A percentile compares a stretch with the other conserved stretches of the same genome.
Evolutionary conservation across 2,797 vertebrate species (phyloP).

Genomic region (Clamator glandarius): DNA sequence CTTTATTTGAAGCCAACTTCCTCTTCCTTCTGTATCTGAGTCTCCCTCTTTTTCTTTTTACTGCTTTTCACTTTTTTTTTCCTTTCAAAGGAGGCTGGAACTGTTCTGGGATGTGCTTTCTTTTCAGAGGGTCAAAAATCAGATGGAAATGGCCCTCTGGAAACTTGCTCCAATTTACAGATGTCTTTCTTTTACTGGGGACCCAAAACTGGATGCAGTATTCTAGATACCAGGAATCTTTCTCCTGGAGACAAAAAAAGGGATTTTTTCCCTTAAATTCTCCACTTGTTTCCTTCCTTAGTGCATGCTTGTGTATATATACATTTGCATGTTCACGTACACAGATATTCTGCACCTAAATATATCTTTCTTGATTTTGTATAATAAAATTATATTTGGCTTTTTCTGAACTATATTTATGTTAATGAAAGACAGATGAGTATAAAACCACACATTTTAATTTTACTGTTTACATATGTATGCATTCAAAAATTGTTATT

Average conservation of each 20-base stretch:
- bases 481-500: background rate
- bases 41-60: background rate
- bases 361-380: background rate
- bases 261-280: background rate
- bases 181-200: background rate
- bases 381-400: background rate
- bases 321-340: background rate
- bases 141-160: background rate
- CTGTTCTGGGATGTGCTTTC: background rate
- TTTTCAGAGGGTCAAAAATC: background rate
- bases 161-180: background rate
- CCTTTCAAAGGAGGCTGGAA: background rate
- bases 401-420: background rate
- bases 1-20: slow-evolving; percentile 28
- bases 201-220: background rate
- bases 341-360: background rate
- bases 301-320: background rate
- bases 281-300: background rate
- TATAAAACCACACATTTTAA: background rate
- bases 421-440: background rate
- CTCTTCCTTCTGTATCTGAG: background rate
- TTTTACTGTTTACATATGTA: background rate
- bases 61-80: background rate
- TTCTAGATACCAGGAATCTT: background rate
- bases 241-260: background rate